A percentile compares a stretch with the other conserved stretches of the same genome.
Conservation (phyloP, 2,888 invertebrate genomes). For the Melanotus villosus region DNA sequence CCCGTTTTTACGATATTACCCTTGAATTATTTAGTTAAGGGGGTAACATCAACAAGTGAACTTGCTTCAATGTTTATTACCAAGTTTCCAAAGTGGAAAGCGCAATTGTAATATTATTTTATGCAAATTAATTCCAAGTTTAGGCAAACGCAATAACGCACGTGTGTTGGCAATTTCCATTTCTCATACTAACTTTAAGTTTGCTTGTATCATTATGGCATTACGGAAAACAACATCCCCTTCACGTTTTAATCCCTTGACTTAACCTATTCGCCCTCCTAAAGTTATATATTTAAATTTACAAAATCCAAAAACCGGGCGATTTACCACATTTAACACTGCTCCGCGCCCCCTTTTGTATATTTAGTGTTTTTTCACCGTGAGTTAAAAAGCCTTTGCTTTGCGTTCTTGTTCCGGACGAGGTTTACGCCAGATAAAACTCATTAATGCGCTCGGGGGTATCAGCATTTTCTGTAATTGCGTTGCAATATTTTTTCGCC, state of each 20-base stretch:
- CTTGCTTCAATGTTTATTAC: not conserved
- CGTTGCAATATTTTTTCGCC: not conserved
- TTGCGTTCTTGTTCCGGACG: not conserved
- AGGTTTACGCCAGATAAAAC: not conserved
- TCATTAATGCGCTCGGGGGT: constrained; percentile 23
- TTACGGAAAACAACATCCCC: not conserved
- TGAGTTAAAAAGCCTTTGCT: constrained; percentile 5
- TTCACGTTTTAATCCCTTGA: constrained; percentile 2
- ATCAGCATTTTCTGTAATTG: constrained; percentile 4
- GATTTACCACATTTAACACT: too few species aligned
- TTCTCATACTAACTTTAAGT: constrained; percentile 11
- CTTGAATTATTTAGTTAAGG: too few species aligned
- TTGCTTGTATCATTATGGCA: constrained; percentile 7
- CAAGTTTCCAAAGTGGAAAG: constrained; percentile 7
- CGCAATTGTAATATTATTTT: constrained; percentile 39
- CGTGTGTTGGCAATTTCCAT: constrained; percentile 33
- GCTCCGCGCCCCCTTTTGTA: not conserved
- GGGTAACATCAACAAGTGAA: constrained; percentile 19
- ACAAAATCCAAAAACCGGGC: constrained; percentile 10
- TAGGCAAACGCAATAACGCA: constrained; percentile 26
- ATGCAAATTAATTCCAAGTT: constrained; percentile 33
- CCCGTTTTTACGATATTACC: too few species aligned
- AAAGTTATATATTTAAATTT: constrained; percentile 17
- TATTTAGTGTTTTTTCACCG: constrained; percentile 6
- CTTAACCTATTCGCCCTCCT: not conserved